Evolutionary conservation across 1,140 invertebrate genomes (phyloP).

Genomic region (Danaus melanippus): DNA sequence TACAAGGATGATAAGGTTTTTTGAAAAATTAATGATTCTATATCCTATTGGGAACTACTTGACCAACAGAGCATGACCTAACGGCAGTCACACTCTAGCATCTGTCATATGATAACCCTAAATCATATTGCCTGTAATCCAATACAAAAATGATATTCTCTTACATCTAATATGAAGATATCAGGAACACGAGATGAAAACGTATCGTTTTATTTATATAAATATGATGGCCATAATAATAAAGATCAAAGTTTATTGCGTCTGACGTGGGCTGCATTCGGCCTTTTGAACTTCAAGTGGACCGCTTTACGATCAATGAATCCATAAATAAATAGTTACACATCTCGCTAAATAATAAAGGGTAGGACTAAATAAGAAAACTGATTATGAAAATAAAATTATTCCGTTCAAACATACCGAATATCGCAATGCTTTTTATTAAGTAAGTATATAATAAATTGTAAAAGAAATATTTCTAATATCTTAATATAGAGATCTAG

Average conservation of each 20-base stretch:
- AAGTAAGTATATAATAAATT: too few species aligned
- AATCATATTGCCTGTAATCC: slow-evolving; percentile 38
- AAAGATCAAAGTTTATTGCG: slow-evolving; percentile 46
- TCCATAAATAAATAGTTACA: slow-evolving; percentile 16
- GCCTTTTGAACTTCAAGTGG: slow-evolving; percentile 24
- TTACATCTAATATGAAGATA: slow-evolving; percentile 17
- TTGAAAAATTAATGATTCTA: too few species aligned
- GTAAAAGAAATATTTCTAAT: too few species aligned
- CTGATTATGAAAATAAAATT: too few species aligned
- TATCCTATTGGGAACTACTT: slow-evolving; percentile 41
- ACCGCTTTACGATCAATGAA: slow-evolving; percentile 28
- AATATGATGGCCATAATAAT: slow-evolving; percentile 31
- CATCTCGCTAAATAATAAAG: not conserved
- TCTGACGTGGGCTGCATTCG: slow-evolving; percentile 23
- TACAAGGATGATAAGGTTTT: too few species aligned
- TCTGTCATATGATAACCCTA: slow-evolving; percentile 47
- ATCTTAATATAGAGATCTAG: too few species aligned
- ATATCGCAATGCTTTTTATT: too few species aligned
- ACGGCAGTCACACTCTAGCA: slow-evolving; percentile 58
- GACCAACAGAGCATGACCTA: slow-evolving; percentile 52
- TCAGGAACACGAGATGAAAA: too few species aligned
- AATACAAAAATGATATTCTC: slow-evolving; percentile 34
- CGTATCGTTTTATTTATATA: too few species aligned
- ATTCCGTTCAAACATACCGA: too few species aligned
- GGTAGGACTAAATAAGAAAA: too few species aligned